Conservation (phyloP, 2,888 invertebrate species). For the Leptinotarsa rubiginosa region DNA sequence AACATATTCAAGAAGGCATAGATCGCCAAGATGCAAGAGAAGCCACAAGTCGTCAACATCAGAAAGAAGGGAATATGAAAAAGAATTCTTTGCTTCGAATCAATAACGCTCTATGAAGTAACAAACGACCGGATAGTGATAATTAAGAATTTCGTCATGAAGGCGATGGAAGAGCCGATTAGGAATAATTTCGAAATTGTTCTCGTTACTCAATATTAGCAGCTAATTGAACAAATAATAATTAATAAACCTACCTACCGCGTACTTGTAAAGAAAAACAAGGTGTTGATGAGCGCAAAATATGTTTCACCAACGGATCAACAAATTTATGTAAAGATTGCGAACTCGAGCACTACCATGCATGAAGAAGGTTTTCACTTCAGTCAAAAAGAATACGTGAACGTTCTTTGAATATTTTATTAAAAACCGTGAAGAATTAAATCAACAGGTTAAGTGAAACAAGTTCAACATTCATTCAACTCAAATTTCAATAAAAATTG, state of each 20-base stretch:
- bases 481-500: too few species aligned
- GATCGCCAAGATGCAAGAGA: too few species aligned
- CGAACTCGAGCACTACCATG: not conserved
- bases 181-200: not conserved
- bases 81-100: not conserved
- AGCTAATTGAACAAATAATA: constrained; percentile 15
- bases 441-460: too few species aligned
- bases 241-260: constrained; percentile 22
- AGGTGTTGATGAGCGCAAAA: constrained; percentile 24
- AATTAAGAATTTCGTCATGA: not conserved
- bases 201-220: constrained; percentile 10
- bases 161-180: not conserved
- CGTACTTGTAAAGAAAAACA: not conserved
- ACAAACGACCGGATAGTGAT: not conserved
- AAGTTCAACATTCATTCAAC: too few species aligned
- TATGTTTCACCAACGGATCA: constrained; percentile 20
- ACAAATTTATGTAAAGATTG: constrained; percentile 21
- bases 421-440: too few species aligned
- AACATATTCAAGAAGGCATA: too few species aligned
- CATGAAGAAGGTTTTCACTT: constrained; percentile 22
- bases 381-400: not conserved
- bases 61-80: too few species aligned
- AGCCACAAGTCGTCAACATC: too few species aligned
- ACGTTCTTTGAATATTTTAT: too few species aligned
- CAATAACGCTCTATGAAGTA: not conserved